Evolutionary conservation across 2,888 invertebrate genomes (phyloP).

Genomic region (Cerastoderma edule): DNA sequence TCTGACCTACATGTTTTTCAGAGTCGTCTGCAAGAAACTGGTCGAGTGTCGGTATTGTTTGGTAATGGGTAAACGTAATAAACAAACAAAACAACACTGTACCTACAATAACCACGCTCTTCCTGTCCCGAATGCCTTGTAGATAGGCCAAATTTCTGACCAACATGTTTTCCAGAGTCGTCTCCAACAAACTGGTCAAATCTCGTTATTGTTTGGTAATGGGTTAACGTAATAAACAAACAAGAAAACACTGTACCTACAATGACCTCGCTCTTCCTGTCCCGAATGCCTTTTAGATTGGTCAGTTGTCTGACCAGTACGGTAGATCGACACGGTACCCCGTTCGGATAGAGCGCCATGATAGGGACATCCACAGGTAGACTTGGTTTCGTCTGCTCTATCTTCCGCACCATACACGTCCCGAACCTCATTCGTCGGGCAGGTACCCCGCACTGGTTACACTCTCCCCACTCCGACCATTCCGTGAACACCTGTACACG

Average conservation of each 20-base stretch:
- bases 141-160: constrained; percentile 80
- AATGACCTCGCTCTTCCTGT: constrained; percentile 86
- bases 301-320: constrained; percentile 84
- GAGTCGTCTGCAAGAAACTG: too few species aligned
- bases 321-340: constrained; percentile 87
- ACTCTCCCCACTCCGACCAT: constrained; percentile 88
- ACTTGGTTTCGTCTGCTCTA: constrained; percentile 58
- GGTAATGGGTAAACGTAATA: too few species aligned
- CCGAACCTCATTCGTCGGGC: constrained; percentile 87
- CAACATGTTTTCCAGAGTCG: too few species aligned
- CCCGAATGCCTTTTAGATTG: constrained; percentile 81
- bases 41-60: too few species aligned
- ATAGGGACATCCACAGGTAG: constrained; percentile 70
- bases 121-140: constrained; percentile 83
- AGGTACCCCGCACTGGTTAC: constrained; percentile 87
- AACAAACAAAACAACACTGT: constrained; percentile 84
- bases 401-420: constrained; percentile 86
- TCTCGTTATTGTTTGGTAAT: too few species aligned
- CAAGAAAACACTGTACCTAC: constrained; percentile 84
- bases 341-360: constrained; percentile 82
- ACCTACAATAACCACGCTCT: constrained; percentile 86
- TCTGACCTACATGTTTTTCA: constrained; percentile 85
- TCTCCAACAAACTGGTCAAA: too few species aligned
- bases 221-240: too few species aligned
- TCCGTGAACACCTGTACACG: constrained; percentile 85